A percentile compares a stretch with the other conserved stretches of the same genome.
phyloP scores from a whole-genome alignment of 1,140 invertebrate genomes.

The Drosophila tropicalis region DNA sequence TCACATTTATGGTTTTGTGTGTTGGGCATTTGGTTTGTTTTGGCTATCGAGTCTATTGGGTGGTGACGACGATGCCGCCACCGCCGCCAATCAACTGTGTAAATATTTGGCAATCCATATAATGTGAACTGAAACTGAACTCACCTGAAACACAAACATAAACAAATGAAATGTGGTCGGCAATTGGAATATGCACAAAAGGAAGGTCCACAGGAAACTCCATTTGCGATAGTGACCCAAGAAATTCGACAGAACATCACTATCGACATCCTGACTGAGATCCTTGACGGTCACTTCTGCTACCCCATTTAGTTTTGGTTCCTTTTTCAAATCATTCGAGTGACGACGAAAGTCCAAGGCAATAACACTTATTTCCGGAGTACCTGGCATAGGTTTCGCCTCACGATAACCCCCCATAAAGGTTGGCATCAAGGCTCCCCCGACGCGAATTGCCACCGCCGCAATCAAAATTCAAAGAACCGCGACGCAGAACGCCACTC shows the following conservation, averaged over 20 bases:
- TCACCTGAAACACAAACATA: slow-evolving; percentile 82
- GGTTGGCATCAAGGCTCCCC: slow-evolving; percentile 76
- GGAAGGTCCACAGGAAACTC: slow-evolving; percentile 88
- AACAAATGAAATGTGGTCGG: slow-evolving; percentile 82
- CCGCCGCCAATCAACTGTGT: slow-evolving; percentile 55
- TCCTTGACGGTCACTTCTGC: slow-evolving; percentile 14
- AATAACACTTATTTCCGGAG: slow-evolving; percentile 82
- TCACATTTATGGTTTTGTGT: slow-evolving; percentile 3
- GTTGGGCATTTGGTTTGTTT: slow-evolving; percentile 8
- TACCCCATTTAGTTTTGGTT: background rate
- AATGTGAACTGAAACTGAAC: slow-evolving; percentile 40
- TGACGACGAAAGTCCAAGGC: slow-evolving; percentile 77
- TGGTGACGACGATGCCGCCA: slow-evolving; percentile 28
- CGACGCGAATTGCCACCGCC: slow-evolving; percentile 50
- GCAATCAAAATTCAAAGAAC: slow-evolving; percentile 77
- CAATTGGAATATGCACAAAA: slow-evolving; percentile 86
- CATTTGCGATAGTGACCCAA: slow-evolving; percentile 89
- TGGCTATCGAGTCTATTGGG: slow-evolving; percentile 6
- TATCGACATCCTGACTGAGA: slow-evolving; percentile 83
- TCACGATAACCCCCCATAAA: slow-evolving; percentile 79
- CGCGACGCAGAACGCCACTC: slow-evolving; percentile 78
- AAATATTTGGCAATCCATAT: slow-evolving; percentile 68
- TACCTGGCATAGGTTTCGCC: slow-evolving; percentile 64
- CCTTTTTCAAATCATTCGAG: slow-evolving; percentile 78
- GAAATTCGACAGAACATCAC: slow-evolving; percentile 86